Evolutionary conservation across 2,797 vertebrate species (phyloP).

Genomic region (Enteromius fasciolatus): DNA sequence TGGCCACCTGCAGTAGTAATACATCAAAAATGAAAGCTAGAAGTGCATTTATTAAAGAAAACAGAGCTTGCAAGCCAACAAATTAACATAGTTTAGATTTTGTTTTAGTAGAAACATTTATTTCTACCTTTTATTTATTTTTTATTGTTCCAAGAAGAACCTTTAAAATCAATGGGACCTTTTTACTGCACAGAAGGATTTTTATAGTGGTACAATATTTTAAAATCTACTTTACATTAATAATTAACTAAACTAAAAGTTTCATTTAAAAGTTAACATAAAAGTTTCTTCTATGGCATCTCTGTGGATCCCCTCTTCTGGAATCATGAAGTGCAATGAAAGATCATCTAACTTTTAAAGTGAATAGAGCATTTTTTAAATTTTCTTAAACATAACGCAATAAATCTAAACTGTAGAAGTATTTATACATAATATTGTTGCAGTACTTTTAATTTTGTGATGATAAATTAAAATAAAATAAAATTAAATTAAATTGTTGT

Average conservation of each 20-base stretch:
- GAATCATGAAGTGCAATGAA: background rate
- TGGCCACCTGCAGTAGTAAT: conserved; percentile 80
- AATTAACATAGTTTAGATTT: background rate
- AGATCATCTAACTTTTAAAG: background rate
- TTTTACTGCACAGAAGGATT: background rate
- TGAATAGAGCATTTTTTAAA: background rate
- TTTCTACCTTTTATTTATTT: background rate
- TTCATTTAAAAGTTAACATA: too few relatives aligned
- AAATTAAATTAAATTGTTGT: background rate
- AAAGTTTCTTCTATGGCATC: background rate
- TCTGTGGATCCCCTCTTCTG: background rate
- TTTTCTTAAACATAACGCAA: background rate
- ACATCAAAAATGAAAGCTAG: background rate
- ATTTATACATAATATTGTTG: background rate
- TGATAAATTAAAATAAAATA: background rate
- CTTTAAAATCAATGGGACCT: background rate
- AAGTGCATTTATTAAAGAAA: background rate
- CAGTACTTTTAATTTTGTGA: background rate
- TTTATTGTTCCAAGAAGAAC: too few relatives aligned
- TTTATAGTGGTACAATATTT: background rate
- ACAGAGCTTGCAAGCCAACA: background rate
- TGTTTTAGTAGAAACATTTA: background rate
- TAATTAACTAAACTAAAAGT: too few relatives aligned
- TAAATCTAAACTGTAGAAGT: background rate
- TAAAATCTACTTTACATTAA: background rate